Percentiles rank a stretch among this genome's conserved stretches.
Conservation (phyloP, 2,797 vertebrate genomes). For the Glossophaga mutica region DNA sequence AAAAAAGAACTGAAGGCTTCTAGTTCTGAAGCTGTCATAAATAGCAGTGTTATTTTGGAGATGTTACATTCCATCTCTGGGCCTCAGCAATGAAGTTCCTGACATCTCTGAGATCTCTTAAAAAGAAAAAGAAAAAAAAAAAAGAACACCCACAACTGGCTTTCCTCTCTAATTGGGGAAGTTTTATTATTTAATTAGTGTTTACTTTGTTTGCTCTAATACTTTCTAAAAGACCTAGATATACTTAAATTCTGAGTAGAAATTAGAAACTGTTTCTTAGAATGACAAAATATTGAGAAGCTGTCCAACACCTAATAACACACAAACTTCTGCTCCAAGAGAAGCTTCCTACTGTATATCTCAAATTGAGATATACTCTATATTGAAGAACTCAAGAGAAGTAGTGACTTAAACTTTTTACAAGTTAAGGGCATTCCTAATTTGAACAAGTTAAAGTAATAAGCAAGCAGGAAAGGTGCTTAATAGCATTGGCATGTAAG, state of each 20-base stretch:
- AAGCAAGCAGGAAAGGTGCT: not conserved
- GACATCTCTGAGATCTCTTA: not conserved
- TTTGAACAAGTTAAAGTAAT: not conserved
- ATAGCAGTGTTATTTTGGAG: not conserved
- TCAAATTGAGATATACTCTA: not conserved
- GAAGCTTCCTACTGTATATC: not conserved
- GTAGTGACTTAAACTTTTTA: not conserved
- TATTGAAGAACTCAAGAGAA: not conserved
- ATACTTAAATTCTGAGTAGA: slow-evolving; percentile 17
- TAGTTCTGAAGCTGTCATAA: not conserved
- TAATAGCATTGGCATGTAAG: slow-evolving; percentile 14
- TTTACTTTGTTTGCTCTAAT: not conserved
- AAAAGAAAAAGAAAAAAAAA: no score
- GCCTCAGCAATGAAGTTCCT: not conserved
- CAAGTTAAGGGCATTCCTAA: not conserved
- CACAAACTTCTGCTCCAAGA: not conserved
- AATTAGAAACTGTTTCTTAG: slow-evolving; percentile 25
- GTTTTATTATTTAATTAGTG: slow-evolving; percentile 19
- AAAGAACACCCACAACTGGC: not conserved
- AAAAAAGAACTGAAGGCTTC: not conserved
- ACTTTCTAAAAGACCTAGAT: not conserved
- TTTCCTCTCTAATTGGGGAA: not conserved
- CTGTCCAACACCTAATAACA: not conserved
- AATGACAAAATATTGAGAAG: slow-evolving; percentile 25
- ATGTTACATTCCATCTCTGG: not conserved